Evolutionary conservation across 2,888 invertebrate genomes (phyloP), one percentile per base, ranked within the genome.

Genomic region (Philonicus albiceps): DNA sequence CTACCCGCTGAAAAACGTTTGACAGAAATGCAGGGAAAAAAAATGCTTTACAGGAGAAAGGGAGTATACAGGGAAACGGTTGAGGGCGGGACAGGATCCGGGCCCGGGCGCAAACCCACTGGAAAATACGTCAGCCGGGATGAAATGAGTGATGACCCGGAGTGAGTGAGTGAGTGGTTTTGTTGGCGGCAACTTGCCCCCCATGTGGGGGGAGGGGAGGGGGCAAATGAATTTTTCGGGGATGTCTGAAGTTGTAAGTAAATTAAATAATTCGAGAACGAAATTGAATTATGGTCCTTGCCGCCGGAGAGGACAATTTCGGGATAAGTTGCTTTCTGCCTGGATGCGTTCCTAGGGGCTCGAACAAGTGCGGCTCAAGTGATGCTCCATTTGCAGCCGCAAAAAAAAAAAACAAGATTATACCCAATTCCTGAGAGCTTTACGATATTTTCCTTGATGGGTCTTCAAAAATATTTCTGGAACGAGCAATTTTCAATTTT

Each of bases 1-100:
- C 19, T 43, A 43, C 19, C 37, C 83, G 72, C 37, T 34, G 72
- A 83, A 72, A 83, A 83, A 83, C 72, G 72, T 72, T 72, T 72
- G 83, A 83, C 64, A 83, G 55, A 83, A 72, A 83, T 72, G 16
- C 19, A 64, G 16, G 8, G 72, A 40, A 64, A 83, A 83, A 43
- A 16, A 43, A 43, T 13, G 2, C 37, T 2, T 37, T 37, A 2
- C 11, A 37, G 40, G 8, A 37, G 34, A 19, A 13, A 11, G 55
- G 30, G 64, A 13, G 6, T 30, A 13, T 1, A 34, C 40, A 34
- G 72, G 27, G 34, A 81, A 53, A 31, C 53, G 53, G 16, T 64
- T 31, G 64, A 64, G 22, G 64, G 64, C 27, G 64, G 27, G 7
- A n/a, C 22, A 64, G 22, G 27, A 64, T 22, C 64, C 22, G 22